These are phyloP conservation scores for Catostomus latipinnis DNA, from an alignment of 2,797 vertebrate genomes.

Conservation along the genomic window DNA sequence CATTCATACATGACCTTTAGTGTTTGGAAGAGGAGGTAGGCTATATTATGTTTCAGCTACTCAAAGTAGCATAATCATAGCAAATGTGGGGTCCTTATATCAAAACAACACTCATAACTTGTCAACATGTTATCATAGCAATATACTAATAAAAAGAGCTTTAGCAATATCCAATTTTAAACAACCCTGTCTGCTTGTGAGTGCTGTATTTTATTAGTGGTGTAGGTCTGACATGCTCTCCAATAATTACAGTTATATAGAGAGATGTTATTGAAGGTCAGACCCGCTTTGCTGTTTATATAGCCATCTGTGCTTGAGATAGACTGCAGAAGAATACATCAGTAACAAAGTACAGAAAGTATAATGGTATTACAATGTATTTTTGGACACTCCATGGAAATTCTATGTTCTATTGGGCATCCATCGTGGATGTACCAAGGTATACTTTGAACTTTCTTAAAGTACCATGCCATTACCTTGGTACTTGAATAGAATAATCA, in stretches of 20 bases:
- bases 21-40: not conserved
- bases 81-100: slow-evolving; percentile 40
- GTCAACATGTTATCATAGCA: slow-evolving; percentile 48
- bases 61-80: slow-evolving; percentile 13
- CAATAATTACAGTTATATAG: slow-evolving; percentile 6
- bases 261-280: slow-evolving; percentile 8
- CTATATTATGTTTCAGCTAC: slow-evolving; percentile 26
- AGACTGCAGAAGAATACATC: not conserved
- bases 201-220: slow-evolving; percentile 34
- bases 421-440: too few relatives aligned
- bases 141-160: slow-evolving; percentile 27
- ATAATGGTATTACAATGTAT: not conserved
- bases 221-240: slow-evolving; percentile 1
- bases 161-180: slow-evolving; percentile 31
- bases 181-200: slow-evolving; percentile 28
- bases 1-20: slow-evolving; percentile 14
- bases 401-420: too few relatives aligned
- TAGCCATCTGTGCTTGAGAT: not conserved
- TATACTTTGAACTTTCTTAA: too few relatives aligned
- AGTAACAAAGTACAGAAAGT: not conserved
- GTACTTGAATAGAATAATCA: too few relatives aligned
- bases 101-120: slow-evolving; percentile 13
- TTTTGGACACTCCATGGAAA: not conserved
- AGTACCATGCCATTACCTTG: too few relatives aligned
- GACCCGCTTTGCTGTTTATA: not conserved